Evolutionary conservation across 1,140 invertebrate species (phyloP), one percentile per base, ranked within the genome.

Genomic region (Drosophila virilis): DNA sequence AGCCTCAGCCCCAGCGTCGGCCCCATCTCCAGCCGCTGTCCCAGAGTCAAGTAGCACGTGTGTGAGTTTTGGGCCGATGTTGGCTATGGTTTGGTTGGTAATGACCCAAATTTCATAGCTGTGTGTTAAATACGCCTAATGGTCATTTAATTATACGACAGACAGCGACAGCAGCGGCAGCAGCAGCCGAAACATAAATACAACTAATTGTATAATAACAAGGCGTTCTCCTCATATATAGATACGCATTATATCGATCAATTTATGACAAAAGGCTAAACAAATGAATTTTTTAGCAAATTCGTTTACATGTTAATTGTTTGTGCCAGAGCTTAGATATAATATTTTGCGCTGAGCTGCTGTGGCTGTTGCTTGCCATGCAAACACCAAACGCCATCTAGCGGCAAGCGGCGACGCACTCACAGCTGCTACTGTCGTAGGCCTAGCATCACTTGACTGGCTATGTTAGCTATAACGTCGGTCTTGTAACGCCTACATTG

Each of bases 151-250:
- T 88, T 89, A 89, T 77, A 77, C 61, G 73, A 83, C 81, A 81
- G 78, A 81, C 82, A 86, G 70, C 69, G 60, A 77, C 82, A 86
- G 66, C 84, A 74, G 68, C 68, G 40, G 59, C 40, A 43, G 4
- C 68, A 45, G 59, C 40, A 43, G 54, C 46, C 46, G 54, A 62
- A 84, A 72, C 77, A 89, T 88, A 89, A 89, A 89, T 88, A 89
- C 69, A 58, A 80, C 84, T 89, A 88, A 89, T 88, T 83, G 80
- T 89, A 79, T 59, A 89, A 88, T 84, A 88, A 89, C 77, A 83
- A 77, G 83, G 48, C 75, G 69, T 62, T 69, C 48, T 57, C 65
- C 46, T 38, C 43, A 40, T 57, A n/a, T 62, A 0, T 38, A n/a
- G 22, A 17, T 72, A 37, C 38, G 22, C 13, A n/a, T 50, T 33